A percentile compares a stretch with the other conserved stretches of the same genome.
Conservation (phyloP, 2,797 vertebrate species). For the Crotalus adamanteus region DNA sequence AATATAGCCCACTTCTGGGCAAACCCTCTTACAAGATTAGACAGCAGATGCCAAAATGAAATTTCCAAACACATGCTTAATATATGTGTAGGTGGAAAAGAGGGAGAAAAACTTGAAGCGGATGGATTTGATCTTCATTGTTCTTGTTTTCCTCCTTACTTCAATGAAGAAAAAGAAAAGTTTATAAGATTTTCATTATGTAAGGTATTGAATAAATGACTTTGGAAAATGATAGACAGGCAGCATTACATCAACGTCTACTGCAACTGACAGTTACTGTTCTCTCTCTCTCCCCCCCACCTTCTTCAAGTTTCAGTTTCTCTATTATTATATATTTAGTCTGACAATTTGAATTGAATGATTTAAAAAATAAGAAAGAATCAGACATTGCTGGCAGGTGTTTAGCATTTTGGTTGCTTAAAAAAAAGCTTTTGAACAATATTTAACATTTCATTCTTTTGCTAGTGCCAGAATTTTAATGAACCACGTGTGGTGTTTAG, state of each 20-base stretch:
- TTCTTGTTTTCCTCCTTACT: constrained; percentile 56
- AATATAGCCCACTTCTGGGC: constrained; percentile 71
- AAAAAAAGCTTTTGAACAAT: constrained; percentile 64
- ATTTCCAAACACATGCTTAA: constrained; percentile 70
- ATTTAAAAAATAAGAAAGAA: constrained; percentile 32
- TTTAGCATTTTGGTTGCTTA: constrained; percentile 66
- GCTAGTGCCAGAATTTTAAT: constrained; percentile 3
- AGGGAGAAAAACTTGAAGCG: neutral
- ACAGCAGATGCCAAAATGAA: constrained; percentile 74
- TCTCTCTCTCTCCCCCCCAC: neutral
- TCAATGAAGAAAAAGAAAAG: constrained; percentile 57
- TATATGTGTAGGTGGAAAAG: constrained; percentile 29
- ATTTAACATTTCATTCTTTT: constrained; percentile 57
- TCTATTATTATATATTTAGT: constrained; percentile 47
- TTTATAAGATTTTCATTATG: constrained; percentile 46
- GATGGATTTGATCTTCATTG: constrained; percentile 48
- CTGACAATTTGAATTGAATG: constrained; percentile 54
- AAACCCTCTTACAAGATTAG: constrained; percentile 80
- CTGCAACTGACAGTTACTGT: neutral
- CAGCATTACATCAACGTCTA: constrained; percentile 25
- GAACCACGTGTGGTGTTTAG: constrained; percentile 36
- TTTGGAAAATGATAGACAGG: constrained; percentile 39
- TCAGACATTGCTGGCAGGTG: constrained; percentile 37
- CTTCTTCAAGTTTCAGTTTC: constrained; percentile 52
- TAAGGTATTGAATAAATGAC: constrained; percentile 42